These are phyloP conservation scores for Pteria penguin DNA, from an alignment of 2,888 invertebrate genomes.

Conservation along the genomic window DNA sequence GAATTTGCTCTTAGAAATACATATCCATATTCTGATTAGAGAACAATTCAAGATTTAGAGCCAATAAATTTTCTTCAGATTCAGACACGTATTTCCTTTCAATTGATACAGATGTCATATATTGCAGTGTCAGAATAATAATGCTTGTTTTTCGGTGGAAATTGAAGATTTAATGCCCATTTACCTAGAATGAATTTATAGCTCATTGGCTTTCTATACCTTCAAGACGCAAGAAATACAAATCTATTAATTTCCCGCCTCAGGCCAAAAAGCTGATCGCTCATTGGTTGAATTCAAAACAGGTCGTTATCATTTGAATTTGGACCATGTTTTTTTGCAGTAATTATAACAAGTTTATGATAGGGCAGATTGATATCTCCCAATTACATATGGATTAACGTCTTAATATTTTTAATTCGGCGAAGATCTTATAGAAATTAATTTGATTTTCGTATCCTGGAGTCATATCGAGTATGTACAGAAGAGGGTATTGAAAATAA, in stretches of 20 bases:
- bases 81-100: too few relatives aligned
- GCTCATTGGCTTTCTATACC: constrained; percentile 16
- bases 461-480: too few relatives aligned
- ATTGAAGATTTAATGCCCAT: constrained; percentile 27
- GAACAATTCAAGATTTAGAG: too few relatives aligned
- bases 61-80: too few relatives aligned
- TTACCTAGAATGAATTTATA: constrained; percentile 22
- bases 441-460: too few relatives aligned
- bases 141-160: constrained; percentile 8
- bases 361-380: neutral
- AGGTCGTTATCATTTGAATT: neutral
- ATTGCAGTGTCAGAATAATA: constrained; percentile 9
- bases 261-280: neutral
- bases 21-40: too few relatives aligned
- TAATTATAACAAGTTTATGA: neutral
- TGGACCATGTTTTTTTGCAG: neutral
- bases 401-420: neutral
- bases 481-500: too few relatives aligned
- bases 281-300: constrained; percentile 13
- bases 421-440: neutral
- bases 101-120: constrained; percentile 27
- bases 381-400: neutral
- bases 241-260: constrained; percentile 18
- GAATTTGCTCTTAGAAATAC: too few relatives aligned
- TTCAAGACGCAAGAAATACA: constrained; percentile 20